Conservation (phyloP, 2,797 vertebrate genomes). For the Sphaeramia orbicularis region DNA sequence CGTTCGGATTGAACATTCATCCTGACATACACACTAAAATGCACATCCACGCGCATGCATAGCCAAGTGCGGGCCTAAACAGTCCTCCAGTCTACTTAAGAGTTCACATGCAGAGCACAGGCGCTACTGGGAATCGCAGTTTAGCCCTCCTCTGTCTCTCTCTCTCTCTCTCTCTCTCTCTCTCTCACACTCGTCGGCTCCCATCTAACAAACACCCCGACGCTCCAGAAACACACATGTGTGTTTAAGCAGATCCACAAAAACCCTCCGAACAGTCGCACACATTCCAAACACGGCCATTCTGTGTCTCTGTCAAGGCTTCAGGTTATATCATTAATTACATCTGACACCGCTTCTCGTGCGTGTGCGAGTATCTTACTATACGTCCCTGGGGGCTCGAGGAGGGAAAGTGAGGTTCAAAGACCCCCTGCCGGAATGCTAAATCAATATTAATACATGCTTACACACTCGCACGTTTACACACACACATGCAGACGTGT, state of each 20-base stretch:
- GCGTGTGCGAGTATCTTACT: slow-evolving; percentile 39
- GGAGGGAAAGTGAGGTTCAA: slow-evolving; percentile 88
- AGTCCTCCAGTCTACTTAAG: slow-evolving; percentile 63
- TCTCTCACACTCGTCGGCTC: no score
- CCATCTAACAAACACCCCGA: slow-evolving; percentile 46
- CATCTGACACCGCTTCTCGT: slow-evolving; percentile 63
- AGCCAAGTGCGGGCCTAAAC: slow-evolving; percentile 34
- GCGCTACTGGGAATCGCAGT: slow-evolving; percentile 66
- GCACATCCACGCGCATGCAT: slow-evolving; percentile 33
- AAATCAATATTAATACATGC: slow-evolving; percentile 94
- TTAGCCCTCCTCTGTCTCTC: slow-evolving; percentile 59
- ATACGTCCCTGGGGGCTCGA: slow-evolving; percentile 82
- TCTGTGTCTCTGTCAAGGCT: slow-evolving; percentile 60
- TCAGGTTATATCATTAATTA: slow-evolving; percentile 76
- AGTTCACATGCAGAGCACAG: slow-evolving; percentile 71
- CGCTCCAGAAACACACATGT: slow-evolving; percentile 31
- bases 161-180: no score
- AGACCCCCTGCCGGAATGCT: slow-evolving; percentile 91
- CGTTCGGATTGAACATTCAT: slow-evolving; percentile 57
- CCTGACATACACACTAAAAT: slow-evolving; percentile 27
- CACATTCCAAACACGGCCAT: slow-evolving; percentile 22
- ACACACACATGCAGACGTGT: slow-evolving; percentile 84
- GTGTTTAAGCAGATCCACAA: slow-evolving; percentile 33
- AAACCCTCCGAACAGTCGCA: slow-evolving; percentile 19
- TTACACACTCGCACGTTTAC: slow-evolving; percentile 47